Evolutionary conservation across 1,140 invertebrate species (phyloP).

Genomic region (Ceratina calcarata): DNA sequence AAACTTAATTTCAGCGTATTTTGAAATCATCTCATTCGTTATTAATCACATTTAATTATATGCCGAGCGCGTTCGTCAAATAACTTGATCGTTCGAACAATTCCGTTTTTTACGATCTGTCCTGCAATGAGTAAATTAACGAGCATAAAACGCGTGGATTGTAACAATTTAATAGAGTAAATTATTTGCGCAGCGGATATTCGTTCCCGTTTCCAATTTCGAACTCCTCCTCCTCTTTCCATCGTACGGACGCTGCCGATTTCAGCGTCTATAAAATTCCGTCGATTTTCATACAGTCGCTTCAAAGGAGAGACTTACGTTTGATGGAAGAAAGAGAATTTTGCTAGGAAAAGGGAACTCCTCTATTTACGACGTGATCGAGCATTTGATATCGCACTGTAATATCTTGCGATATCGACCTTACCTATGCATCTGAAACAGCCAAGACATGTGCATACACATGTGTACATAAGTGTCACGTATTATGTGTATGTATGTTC

Average conservation of each 20-base stretch:
- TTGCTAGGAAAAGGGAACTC: slow-evolving; percentile 7
- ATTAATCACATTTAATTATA: not conserved
- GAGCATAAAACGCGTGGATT: not conserved
- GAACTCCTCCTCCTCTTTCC: not conserved
- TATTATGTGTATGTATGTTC: too few species aligned
- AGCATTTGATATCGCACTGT: not conserved
- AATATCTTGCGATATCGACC: slow-evolving; percentile 6
- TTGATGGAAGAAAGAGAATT: not conserved
- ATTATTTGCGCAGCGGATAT: not conserved
- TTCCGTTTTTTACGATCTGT: not conserved
- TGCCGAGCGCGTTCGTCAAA: not conserved
- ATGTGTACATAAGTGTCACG: not conserved
- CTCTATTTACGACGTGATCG: slow-evolving; percentile 9
- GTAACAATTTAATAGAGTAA: not conserved
- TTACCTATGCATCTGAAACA: slow-evolving; percentile 9
- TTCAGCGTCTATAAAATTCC: not conserved
- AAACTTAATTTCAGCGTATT: not conserved
- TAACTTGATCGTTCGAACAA: not conserved
- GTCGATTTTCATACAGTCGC: slow-evolving; percentile 2
- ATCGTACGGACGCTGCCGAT: not conserved
- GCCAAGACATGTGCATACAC: not conserved
- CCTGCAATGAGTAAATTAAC: not conserved
- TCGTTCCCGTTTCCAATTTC: not conserved
- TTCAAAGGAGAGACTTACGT: slow-evolving; percentile 18
- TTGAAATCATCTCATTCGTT: not conserved